Evolutionary conservation across 2,113 vertebrate species (phyloP).

Genomic region (Alaudala cheleensis): DNA sequence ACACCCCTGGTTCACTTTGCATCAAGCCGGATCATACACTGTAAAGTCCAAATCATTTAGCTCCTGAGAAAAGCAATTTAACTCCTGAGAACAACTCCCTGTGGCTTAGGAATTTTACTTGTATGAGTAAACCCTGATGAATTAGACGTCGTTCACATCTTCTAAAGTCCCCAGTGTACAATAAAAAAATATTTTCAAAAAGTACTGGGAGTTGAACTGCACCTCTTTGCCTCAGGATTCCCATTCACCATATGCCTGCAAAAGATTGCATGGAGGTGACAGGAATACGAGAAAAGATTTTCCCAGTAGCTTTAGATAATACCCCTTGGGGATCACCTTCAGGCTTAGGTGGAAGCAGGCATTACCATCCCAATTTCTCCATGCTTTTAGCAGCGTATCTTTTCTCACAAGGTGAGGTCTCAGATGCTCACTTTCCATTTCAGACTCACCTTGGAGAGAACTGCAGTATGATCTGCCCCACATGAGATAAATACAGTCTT

Average conservation of each 20-base stretch:
- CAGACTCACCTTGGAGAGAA: conserved; percentile 71
- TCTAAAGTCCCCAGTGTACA: not conserved
- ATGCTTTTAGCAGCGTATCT: not conserved
- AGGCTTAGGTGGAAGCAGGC: not conserved
- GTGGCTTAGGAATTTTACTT: not conserved
- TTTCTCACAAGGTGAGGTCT: not conserved
- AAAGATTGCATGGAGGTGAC: not conserved
- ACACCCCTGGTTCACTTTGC: not conserved
- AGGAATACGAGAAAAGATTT: not conserved
- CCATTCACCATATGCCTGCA: not conserved
- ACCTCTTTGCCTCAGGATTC: not conserved
- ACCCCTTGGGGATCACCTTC: fast-evolving
- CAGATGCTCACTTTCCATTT: not conserved
- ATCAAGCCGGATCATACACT: not conserved
- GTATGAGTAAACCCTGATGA: not conserved
- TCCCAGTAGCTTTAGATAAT: not conserved
- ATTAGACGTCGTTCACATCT: not conserved
- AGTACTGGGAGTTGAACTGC: not conserved
- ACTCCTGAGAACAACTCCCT: not conserved
- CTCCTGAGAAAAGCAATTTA: not conserved
- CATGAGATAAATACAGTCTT: conserved; percentile 67
- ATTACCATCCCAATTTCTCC: not conserved
- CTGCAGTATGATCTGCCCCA: conserved; percentile 72
- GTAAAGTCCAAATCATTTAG: not conserved
- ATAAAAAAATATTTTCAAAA: not conserved